Conservation (phyloP, 2,888 invertebrate species). For the Neoaliturus tenellus region DNA sequence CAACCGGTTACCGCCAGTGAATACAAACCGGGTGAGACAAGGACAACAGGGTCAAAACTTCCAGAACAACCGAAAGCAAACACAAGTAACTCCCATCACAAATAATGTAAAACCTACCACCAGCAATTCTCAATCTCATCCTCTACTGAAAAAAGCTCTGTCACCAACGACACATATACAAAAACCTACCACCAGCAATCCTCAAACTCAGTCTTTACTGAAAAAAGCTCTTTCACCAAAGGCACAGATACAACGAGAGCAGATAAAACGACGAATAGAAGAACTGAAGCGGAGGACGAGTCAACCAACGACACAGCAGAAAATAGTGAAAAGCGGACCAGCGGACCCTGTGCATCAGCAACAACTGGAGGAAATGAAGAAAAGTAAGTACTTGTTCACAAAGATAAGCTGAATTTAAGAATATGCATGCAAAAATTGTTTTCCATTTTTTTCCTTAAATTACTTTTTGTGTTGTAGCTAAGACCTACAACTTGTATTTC, state of each 20-base stretch:
- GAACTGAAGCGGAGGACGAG: not conserved
- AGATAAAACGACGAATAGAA: not conserved
- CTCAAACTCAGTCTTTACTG: not conserved
- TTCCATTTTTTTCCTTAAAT: too few species aligned
- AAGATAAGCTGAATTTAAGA: too few species aligned
- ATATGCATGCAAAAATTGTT: too few species aligned
- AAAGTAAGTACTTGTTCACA: too few species aligned
- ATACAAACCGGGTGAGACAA: not conserved
- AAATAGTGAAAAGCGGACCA: not conserved
- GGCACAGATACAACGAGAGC: not conserved
- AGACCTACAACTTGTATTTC: too few species aligned
- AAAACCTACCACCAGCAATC: too few species aligned
- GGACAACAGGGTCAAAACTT: not conserved
- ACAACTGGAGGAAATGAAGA: constrained; percentile 38
- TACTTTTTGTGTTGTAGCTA: too few species aligned
- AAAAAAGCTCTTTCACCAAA: not conserved
- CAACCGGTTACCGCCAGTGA: not conserved
- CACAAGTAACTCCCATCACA: not conserved
- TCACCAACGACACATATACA: not conserved
- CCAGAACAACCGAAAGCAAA: not conserved
- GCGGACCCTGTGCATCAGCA: not conserved
- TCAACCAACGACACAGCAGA: not conserved
- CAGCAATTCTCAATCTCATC: not conserved
- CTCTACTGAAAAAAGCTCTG: not conserved
- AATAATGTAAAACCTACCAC: too few species aligned